Percentiles rank a stretch among this genome's conserved stretches.
Conservation (phyloP, 2,888 invertebrate species). For the Nomada flava region DNA sequence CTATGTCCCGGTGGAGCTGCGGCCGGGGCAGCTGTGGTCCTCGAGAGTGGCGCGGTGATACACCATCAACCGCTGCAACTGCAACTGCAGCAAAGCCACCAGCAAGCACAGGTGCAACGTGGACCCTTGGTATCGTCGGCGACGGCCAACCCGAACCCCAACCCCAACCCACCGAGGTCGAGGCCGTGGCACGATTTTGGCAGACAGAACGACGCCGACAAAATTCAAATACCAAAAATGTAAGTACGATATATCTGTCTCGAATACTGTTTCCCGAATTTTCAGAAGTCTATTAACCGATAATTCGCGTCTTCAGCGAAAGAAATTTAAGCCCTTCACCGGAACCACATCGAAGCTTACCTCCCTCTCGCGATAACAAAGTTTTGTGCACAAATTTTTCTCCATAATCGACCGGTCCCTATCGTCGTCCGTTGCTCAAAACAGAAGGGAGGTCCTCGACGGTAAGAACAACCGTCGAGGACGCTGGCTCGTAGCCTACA, state of each 20-base stretch:
- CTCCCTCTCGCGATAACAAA: too few species aligned
- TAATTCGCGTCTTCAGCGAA: too few species aligned
- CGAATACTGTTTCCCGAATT: neutral
- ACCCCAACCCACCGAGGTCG: constrained; percentile 87
- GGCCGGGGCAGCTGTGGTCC: constrained; percentile 85
- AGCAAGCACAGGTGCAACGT: constrained; percentile 87
- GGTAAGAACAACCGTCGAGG: neutral
- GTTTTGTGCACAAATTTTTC: neutral
- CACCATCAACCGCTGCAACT: constrained; percentile 85
- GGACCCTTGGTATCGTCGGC: constrained; percentile 79
- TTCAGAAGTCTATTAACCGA: too few species aligned
- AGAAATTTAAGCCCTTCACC: too few species aligned
- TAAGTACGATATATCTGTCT: constrained; percentile 85
- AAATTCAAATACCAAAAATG: constrained; percentile 99
- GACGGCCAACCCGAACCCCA: constrained; percentile 79
- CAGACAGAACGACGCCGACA: constrained; percentile 96
- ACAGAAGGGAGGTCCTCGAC: constrained; percentile 2
- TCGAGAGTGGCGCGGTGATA: constrained; percentile 85
- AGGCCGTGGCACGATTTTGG: constrained; percentile 98
- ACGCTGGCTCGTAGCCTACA: constrained; percentile 56
- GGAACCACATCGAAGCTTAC: too few species aligned
- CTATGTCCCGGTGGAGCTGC: constrained; percentile 88
- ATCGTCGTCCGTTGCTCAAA: neutral
- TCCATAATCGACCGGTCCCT: neutral
- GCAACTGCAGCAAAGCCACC: constrained; percentile 85